phyloP scores from a whole-genome alignment of 2,113 vertebrate genomes.

The Indicator indicator region DNA sequence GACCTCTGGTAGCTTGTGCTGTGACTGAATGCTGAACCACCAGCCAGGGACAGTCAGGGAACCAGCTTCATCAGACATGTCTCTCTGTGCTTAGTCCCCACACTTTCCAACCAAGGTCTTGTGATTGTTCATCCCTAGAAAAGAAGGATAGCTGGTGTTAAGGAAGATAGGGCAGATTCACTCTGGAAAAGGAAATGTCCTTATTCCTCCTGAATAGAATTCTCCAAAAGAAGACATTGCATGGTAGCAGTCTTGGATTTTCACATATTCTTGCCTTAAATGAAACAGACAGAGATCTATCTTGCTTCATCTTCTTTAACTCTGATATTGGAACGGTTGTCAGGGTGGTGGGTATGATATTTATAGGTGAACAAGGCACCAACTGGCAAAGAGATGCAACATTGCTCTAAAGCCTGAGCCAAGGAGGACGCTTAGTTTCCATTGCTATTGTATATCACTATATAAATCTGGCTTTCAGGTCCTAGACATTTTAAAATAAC shows the following conservation, averaged over 20 bases:
- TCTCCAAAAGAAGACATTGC: background rate
- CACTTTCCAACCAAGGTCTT: fast-evolving
- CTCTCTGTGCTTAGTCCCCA: background rate
- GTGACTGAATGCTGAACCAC: background rate
- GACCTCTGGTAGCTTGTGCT: background rate
- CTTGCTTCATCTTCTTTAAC: background rate
- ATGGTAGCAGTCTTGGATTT: background rate
- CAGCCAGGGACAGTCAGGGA: background rate
- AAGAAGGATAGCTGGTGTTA: background rate
- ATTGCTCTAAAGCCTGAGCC: background rate
- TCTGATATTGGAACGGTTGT: background rate
- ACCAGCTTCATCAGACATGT: background rate
- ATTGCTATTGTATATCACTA: constrained; percentile 1
- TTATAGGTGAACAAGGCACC: background rate
- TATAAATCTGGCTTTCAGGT: constrained; percentile 27
- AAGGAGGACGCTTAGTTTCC: background rate
- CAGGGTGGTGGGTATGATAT: background rate
- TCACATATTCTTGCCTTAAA: background rate
- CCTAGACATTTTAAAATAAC: constrained; percentile 41
- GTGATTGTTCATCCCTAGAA: background rate
- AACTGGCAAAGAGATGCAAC: background rate
- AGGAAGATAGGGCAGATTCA: background rate
- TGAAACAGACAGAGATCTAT: background rate
- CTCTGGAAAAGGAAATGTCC: background rate
- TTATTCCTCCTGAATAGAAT: background rate